These are phyloP conservation scores for Tolmerus cingulatus DNA, from an alignment of 2,888 invertebrate species.

Conservation along the genomic window DNA sequence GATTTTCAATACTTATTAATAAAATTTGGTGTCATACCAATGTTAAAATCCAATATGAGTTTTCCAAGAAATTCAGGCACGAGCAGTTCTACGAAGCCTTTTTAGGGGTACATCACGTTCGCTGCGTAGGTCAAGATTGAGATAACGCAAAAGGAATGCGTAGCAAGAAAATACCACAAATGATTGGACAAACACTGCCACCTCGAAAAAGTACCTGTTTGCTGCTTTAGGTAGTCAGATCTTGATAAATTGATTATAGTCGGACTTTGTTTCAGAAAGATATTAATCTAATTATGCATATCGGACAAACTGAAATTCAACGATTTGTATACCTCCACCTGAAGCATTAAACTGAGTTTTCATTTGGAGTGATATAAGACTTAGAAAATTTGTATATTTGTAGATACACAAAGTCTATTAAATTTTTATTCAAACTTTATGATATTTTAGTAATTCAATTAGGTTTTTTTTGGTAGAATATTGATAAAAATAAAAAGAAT, in stretches of 20 bases:
- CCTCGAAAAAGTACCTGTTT: too few relatives aligned
- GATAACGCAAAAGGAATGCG: neutral
- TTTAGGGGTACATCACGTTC: neutral
- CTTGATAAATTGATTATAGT: neutral
- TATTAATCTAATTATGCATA: neutral
- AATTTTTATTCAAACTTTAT: neutral
- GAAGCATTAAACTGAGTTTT: neutral
- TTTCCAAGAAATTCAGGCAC: neutral
- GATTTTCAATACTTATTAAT: neutral
- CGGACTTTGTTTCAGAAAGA: neutral
- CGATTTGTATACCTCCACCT: neutral
- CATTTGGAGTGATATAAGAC: too few relatives aligned
- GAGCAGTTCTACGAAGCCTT: neutral
- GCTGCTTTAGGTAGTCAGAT: neutral
- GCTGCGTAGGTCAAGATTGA: neutral
- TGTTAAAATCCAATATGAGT: neutral
- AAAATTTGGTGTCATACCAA: neutral
- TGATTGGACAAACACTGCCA: neutral
- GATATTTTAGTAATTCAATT: too few relatives aligned
- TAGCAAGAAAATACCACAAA: neutral
- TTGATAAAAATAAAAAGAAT: too few relatives aligned
- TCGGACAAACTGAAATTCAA: too few relatives aligned
- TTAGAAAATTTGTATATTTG: too few relatives aligned
- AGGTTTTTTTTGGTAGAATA: too few relatives aligned
- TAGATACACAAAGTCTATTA: neutral